Evolutionary conservation across 2,888 invertebrate genomes (phyloP).

Genomic region (Crematogaster levior): DNA sequence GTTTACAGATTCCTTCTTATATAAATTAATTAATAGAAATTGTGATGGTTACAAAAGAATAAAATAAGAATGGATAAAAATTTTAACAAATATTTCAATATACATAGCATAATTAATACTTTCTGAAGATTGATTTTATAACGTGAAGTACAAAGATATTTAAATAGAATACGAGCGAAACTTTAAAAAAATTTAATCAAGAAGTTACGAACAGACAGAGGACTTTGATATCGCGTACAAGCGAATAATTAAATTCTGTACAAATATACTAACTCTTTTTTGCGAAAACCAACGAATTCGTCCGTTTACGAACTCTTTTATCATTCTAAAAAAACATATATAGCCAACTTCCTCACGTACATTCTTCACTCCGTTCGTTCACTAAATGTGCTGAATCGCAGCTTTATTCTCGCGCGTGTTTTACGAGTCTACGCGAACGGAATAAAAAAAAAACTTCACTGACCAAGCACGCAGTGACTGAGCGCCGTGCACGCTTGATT

Average conservation of each 20-base stretch:
- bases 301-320: background rate
- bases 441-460: constrained; percentile 6
- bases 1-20: background rate
- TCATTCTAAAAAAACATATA: constrained; percentile 21
- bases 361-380: constrained; percentile 31
- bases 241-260: background rate
- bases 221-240: background rate
- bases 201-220: background rate
- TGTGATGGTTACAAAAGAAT: background rate
- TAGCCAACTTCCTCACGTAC: constrained; percentile 16
- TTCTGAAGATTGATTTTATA: background rate
- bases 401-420: constrained; percentile 51
- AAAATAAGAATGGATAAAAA: background rate
- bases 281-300: background rate
- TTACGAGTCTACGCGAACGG: constrained; percentile 11
- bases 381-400: constrained; percentile 44
- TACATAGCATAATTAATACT: background rate
- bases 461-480: constrained; percentile 31
- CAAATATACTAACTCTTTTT: background rate
- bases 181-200: background rate
- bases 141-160: background rate
- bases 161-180: background rate
- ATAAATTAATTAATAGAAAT: background rate
- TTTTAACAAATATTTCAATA: background rate
- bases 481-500: constrained; percentile 23